Evolutionary conservation across 2,888 invertebrate species (phyloP).

Genomic region (Ecdyonurus torrentis): DNA sequence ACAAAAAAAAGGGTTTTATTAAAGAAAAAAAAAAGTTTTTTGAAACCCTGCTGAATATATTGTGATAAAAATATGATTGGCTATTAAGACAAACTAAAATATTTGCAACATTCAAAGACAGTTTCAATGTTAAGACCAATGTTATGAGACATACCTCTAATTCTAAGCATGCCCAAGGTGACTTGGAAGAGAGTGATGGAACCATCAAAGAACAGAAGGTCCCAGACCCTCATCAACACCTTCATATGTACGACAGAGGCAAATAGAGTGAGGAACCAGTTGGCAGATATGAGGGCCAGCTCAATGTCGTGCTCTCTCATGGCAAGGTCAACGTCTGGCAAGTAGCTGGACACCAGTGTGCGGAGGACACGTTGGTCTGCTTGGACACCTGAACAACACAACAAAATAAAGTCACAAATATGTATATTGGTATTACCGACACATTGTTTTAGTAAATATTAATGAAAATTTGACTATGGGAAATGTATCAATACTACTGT

Average conservation of each 20-base stretch:
- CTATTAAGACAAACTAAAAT: too few relatives aligned
- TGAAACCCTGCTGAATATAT: too few relatives aligned
- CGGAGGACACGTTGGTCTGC: conserved; percentile 93
- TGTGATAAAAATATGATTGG: too few relatives aligned
- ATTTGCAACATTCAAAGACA: too few relatives aligned
- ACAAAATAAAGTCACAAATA: too few relatives aligned
- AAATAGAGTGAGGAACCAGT: conserved; percentile 96
- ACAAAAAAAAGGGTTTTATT: too few relatives aligned
- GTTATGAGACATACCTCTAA: conserved; percentile 40
- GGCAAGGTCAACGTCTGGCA: conserved; percentile 80
- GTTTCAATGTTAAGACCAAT: too few relatives aligned
- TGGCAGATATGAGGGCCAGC: conserved; percentile 84
- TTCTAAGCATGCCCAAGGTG: conserved; percentile 86
- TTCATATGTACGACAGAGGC: conserved; percentile 95
- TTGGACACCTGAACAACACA: conserved; percentile 48
- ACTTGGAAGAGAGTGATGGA: conserved; percentile 87
- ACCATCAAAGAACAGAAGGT: conserved; percentile 91
- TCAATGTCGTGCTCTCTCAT: conserved; percentile 89
- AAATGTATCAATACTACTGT: too few relatives aligned
- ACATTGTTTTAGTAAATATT: too few relatives aligned
- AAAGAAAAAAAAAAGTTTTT: too few relatives aligned
- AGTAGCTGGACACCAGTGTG: conserved; percentile 73
- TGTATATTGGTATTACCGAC: too few relatives aligned
- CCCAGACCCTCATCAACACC: conserved; percentile 87
- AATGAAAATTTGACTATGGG: too few relatives aligned